A percentile compares a stretch with the other conserved stretches of the same genome.
Conservation (phyloP, 2,797 vertebrate genomes). For the Sebastes iracundus region DNA sequence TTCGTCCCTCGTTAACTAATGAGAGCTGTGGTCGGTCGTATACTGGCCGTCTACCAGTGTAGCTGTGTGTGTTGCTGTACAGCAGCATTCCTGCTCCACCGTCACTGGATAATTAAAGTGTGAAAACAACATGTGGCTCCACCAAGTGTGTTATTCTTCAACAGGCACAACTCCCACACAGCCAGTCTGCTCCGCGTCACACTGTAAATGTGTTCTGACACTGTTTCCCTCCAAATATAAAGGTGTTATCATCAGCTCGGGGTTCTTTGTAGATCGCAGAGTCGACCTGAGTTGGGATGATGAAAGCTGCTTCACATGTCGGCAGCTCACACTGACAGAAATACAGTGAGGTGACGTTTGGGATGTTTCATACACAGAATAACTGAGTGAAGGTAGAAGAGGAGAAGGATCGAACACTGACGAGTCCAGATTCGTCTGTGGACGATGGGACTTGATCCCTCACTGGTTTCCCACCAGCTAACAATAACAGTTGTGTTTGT, state of each 20-base stretch:
- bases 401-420: background rate
- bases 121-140: slow-evolving; percentile 11
- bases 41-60: background rate
- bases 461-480: background rate
- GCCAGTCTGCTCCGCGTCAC: slow-evolving; percentile 5
- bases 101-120: background rate
- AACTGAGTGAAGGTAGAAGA: background rate
- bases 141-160: background rate
- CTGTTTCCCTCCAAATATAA: slow-evolving; percentile 18
- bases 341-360: background rate
- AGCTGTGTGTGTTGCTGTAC: background rate
- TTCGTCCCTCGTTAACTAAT: background rate
- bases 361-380: background rate
- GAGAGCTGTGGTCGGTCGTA: background rate
- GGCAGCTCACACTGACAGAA: slow-evolving; percentile 8
- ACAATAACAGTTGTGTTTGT: background rate
- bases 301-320: background rate
- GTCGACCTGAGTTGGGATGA: slow-evolving; percentile 5
- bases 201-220: slow-evolving; percentile 3
- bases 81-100: background rate
- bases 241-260: slow-evolving; percentile 4
- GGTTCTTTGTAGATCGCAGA: background rate
- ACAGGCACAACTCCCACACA: slow-evolving; percentile 9
- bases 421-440: background rate
- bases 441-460: background rate